Evolutionary conservation across 2,113 vertebrate genomes (phyloP).

Genomic region (Datnioides undecimradiatus): DNA sequence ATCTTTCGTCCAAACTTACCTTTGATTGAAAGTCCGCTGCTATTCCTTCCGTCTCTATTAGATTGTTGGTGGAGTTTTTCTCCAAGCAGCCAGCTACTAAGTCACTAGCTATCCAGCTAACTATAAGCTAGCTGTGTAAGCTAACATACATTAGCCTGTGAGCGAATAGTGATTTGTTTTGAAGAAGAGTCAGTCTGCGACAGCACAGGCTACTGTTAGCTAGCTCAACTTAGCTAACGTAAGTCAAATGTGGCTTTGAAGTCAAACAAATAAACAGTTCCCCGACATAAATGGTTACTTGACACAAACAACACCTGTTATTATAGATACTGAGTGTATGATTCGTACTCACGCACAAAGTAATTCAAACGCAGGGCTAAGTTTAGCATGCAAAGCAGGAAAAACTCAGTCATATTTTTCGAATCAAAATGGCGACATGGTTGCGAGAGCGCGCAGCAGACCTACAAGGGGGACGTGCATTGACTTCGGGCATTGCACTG

Average conservation of each 20-base stretch:
- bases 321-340: slow-evolving; percentile 28
- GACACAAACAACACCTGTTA: slow-evolving; percentile 11
- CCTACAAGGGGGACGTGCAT: slow-evolving; percentile 48
- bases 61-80: slow-evolving; percentile 32
- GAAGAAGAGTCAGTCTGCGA: slow-evolving; percentile 75
- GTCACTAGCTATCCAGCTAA: slow-evolving; percentile 59
- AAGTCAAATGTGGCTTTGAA: slow-evolving; percentile 58
- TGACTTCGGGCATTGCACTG: slow-evolving; percentile 41
- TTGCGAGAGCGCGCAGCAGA: slow-evolving; percentile 66
- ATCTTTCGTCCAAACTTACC: slow-evolving; percentile 58
- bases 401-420: slow-evolving; percentile 85
- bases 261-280: slow-evolving; percentile 31
- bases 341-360: slow-evolving; percentile 58
- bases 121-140: slow-evolving; percentile 50
- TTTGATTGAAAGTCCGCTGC: slow-evolving; percentile 38
- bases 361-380: slow-evolving; percentile 66
- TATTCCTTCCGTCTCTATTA: slow-evolving; percentile 27
- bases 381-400: slow-evolving; percentile 78
- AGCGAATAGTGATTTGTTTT: slow-evolving; percentile 78
- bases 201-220: slow-evolving; percentile 63
- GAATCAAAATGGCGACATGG: slow-evolving; percentile 86
- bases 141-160: slow-evolving; percentile 64
- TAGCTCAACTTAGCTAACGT: slow-evolving; percentile 76
- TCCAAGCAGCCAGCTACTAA: slow-evolving; percentile 47
- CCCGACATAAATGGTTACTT: not conserved